A percentile compares a stretch with the other conserved stretches of the same genome.
These are phyloP conservation scores for Hydrozoanthus gracilis DNA, from an alignment of 92 coral and sea anemone species.

Conservation along the genomic window DNA sequence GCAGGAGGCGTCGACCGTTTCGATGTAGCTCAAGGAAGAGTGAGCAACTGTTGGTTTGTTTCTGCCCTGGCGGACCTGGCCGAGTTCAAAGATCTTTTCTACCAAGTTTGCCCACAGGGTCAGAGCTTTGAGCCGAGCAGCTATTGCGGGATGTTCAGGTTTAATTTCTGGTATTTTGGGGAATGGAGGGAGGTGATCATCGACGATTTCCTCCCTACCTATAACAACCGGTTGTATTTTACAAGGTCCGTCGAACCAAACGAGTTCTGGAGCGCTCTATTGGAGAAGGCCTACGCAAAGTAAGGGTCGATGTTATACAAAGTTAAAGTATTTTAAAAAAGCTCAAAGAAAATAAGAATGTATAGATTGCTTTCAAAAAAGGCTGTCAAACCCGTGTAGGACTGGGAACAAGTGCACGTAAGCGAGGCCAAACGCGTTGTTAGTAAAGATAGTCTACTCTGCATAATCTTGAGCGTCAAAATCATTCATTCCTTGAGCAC, in stretches of 20 bases:
- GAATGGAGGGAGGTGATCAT: constrained; percentile 81
- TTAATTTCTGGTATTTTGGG: constrained; percentile 88
- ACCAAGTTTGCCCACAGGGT: constrained; percentile 75
- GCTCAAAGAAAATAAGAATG: too few species aligned
- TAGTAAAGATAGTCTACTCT: too few species aligned
- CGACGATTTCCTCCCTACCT: constrained; percentile 81
- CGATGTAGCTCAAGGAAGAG: constrained; percentile 85
- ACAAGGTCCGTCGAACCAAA: constrained; percentile 71
- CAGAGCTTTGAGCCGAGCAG: constrained; percentile 77
- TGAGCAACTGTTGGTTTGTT: constrained; percentile 90
- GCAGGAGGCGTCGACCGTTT: constrained; percentile 64
- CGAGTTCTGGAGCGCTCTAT: constrained; percentile 84
- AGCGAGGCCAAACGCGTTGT: too few species aligned
- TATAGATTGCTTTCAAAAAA: too few species aligned
- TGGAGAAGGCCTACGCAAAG: constrained; percentile 89
- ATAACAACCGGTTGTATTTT: constrained; percentile 65
- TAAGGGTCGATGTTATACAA: constrained; percentile 32
- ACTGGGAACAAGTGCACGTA: too few species aligned
- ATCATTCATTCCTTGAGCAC: too few species aligned
- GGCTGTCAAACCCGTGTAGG: too few species aligned
- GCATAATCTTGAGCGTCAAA: too few species aligned
- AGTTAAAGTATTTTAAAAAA: too few species aligned
- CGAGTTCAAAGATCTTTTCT: constrained; percentile 63
- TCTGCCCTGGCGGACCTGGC: constrained; percentile 87
- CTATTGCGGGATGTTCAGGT: constrained; percentile 85